Evolutionary conservation across 2,113 vertebrate species (phyloP).

Genomic region (Melanocharis versteri): DNA sequence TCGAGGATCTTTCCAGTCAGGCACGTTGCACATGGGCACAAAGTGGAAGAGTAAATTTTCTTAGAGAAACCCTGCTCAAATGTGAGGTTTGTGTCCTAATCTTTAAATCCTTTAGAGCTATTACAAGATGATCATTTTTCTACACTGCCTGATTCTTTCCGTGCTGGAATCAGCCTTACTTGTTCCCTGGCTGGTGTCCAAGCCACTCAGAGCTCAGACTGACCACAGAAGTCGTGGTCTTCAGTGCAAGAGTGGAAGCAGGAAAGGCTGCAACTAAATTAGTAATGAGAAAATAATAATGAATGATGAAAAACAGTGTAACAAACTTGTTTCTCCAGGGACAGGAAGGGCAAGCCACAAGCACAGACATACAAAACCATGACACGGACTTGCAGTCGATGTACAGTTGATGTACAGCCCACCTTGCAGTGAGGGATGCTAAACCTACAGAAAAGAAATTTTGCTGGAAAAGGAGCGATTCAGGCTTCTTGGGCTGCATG

Average conservation of each 20-base stretch:
- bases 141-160: neutral
- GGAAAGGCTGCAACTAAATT: neutral
- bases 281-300: neutral
- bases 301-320: neutral
- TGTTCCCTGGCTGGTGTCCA: neutral
- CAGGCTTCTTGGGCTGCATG: neutral
- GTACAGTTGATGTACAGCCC: neutral
- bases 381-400: neutral
- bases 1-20: neutral
- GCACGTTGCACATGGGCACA: rapidly evolving
- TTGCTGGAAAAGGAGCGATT: neutral
- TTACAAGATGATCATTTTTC: neutral
- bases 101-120: neutral
- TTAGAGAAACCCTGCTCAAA: neutral
- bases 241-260: neutral
- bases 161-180: neutral
- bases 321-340: neutral
- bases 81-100: neutral
- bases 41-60: neutral
- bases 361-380: neutral
- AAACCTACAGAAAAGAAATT: neutral
- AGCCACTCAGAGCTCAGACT: neutral
- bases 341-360: neutral
- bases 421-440: neutral
- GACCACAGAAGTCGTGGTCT: neutral